These are phyloP conservation scores for Gryon sp. DNA, from an alignment of 1,140 invertebrate species.

Conservation along the genomic window DNA sequence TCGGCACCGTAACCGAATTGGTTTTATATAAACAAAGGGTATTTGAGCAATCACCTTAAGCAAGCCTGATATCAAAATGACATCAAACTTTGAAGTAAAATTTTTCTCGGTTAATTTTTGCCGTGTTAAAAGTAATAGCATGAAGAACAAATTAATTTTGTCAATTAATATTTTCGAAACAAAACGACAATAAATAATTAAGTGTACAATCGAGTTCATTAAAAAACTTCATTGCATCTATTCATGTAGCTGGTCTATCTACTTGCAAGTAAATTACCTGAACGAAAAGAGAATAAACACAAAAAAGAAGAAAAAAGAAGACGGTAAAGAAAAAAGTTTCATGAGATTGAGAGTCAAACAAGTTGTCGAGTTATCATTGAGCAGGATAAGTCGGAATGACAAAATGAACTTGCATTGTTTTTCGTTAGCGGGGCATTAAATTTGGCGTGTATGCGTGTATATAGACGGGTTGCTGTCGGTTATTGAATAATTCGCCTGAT, in stretches of 20 bases:
- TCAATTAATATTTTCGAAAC: too few relatives aligned
- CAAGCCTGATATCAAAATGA: too few relatives aligned
- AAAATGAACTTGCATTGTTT: conserved; percentile 49
- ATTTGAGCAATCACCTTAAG: too few relatives aligned
- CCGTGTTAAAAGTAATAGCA: too few relatives aligned
- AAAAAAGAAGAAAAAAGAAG: neutral
- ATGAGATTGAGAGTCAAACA: neutral
- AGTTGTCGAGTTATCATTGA: conserved; percentile 21
- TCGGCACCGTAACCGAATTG: too few relatives aligned
- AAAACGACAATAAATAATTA: conserved; percentile 2
- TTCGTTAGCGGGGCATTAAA: conserved; percentile 54
- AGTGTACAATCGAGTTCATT: neutral
- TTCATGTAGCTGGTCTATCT: neutral
- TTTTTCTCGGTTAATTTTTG: too few relatives aligned
- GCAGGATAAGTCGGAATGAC: conserved; percentile 25
- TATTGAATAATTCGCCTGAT: conserved; percentile 72
- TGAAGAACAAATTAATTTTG: too few relatives aligned
- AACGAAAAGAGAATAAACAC: neutral
- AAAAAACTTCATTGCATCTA: neutral
- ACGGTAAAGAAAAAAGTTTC: neutral
- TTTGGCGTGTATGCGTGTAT: conserved; percentile 51
- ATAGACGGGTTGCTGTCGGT: conserved; percentile 56
- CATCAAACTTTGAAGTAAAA: too few relatives aligned
- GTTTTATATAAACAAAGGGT: too few relatives aligned
- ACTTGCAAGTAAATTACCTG: neutral